phyloP scores from a whole-genome alignment of 2,113 vertebrate species.

The Poicephalus gulielmi region DNA sequence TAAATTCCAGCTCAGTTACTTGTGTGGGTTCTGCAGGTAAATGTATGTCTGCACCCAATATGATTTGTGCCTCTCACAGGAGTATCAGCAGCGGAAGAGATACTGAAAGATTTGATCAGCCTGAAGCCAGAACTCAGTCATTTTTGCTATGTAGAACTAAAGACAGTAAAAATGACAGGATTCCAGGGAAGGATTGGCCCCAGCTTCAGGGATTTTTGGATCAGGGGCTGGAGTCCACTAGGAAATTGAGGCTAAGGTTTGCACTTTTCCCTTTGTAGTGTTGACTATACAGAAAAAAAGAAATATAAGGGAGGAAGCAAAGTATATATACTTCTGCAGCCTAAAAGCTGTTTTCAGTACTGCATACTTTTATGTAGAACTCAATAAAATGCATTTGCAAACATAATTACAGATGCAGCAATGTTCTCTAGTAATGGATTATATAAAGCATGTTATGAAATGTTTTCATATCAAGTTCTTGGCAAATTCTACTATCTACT shows the following conservation, averaged over 20 bases:
- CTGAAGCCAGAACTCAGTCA: background rate
- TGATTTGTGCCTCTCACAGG: background rate
- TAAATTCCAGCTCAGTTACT: background rate
- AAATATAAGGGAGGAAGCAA: background rate
- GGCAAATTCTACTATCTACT: background rate
- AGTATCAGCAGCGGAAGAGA: background rate
- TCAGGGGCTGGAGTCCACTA: background rate
- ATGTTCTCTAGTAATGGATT: conserved; percentile 63
- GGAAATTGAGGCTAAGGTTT: background rate
- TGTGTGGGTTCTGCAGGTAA: background rate
- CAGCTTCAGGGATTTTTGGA: background rate
- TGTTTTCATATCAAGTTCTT: conserved; percentile 46
- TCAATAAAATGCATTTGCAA: conserved; percentile 65
- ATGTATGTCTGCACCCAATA: background rate
- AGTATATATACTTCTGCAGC: background rate
- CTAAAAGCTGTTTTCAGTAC: background rate
- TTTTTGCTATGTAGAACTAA: background rate
- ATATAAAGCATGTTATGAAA: conserved; percentile 63
- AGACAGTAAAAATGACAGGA: background rate
- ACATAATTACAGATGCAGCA: conserved; percentile 63
- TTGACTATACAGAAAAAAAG: background rate
- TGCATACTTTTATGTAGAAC: conserved; percentile 32
- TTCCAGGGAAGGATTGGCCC: background rate
- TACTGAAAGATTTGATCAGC: background rate
- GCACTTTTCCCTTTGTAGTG: background rate